These are phyloP conservation scores for Neostethus bicornis DNA, from an alignment of 2,797 vertebrate species.

Conservation along the genomic window DNA sequence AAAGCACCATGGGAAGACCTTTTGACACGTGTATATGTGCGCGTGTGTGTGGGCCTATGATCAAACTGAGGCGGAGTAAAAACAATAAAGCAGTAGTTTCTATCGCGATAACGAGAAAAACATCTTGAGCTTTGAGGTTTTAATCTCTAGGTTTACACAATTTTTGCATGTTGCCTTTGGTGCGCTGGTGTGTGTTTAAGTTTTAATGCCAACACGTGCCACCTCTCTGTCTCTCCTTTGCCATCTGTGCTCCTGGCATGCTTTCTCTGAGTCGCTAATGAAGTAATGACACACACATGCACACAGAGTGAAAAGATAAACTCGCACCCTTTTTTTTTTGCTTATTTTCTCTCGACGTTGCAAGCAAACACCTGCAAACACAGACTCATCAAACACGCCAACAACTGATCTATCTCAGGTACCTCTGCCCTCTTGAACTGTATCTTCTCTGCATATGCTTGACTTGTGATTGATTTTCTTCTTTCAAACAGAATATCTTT, in stretches of 20 bases:
- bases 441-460: conserved; percentile 30
- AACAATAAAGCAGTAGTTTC: conserved; percentile 6
- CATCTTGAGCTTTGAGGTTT: conserved; percentile 27
- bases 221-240: conserved; percentile 53
- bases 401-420: conserved; percentile 13
- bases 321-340: neutral
- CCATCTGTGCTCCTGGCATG: conserved; percentile 76
- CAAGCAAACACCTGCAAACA: neutral
- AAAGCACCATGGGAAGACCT: conserved; percentile 12
- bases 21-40: conserved; percentile 1
- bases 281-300: conserved; percentile 36
- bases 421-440: conserved; percentile 16
- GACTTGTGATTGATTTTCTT: conserved; percentile 43
- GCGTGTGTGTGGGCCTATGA: conserved; percentile 2
- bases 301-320: neutral
- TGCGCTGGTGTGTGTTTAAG: conserved; percentile 30
- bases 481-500: conserved; percentile 32
- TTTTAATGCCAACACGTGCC: conserved; percentile 48
- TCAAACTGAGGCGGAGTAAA: neutral
- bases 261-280: conserved; percentile 54
- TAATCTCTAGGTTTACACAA: conserved; percentile 13
- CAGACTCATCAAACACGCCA: neutral
- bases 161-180: conserved; percentile 11
- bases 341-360: conserved; percentile 9
- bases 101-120: conserved; percentile 7